A percentile compares a stretch with the other conserved stretches of the same genome.
Evolutionary conservation across 2,888 invertebrate genomes (phyloP).

Genomic region (Tubiluchus corallicola): DNA sequence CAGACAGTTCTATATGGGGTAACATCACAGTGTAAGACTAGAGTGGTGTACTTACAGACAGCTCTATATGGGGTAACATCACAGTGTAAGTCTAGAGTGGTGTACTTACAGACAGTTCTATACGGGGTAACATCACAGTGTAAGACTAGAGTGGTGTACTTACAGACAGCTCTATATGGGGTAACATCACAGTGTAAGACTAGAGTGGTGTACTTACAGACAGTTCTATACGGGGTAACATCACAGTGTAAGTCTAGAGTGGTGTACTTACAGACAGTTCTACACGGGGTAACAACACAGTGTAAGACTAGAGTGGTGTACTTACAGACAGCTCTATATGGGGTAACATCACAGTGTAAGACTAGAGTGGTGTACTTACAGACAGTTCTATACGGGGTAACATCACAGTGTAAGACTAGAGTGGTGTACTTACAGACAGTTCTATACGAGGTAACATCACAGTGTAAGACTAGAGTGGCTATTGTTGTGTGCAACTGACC

Average conservation of each 20-base stretch:
- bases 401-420: neutral
- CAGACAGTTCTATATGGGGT: slow-evolving; percentile 22
- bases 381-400: too few species aligned
- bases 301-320: neutral
- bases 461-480: slow-evolving; percentile 29
- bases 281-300: slow-evolving; percentile 26
- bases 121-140: slow-evolving; percentile 27
- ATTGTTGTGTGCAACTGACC: slow-evolving; percentile 29
- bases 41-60: too few species aligned
- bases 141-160: slow-evolving; percentile 24
- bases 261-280: slow-evolving; percentile 20
- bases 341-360: slow-evolving; percentile 27
- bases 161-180: slow-evolving; percentile 22
- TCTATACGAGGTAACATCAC: slow-evolving; percentile 24
- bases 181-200: slow-evolving; percentile 29
- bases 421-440: slow-evolving; percentile 19
- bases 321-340: slow-evolving; percentile 22
- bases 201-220: too few species aligned
- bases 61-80: too few species aligned
- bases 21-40: slow-evolving; percentile 30
- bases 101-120: slow-evolving; percentile 20
- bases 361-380: slow-evolving; percentile 30
- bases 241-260: neutral
- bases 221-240: too few species aligned
- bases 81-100: neutral